Evolutionary conservation across 2,797 vertebrate species (phyloP), one percentile per base, ranked within the genome.

Genomic region (Sebastiscus albofasciatus): DNA sequence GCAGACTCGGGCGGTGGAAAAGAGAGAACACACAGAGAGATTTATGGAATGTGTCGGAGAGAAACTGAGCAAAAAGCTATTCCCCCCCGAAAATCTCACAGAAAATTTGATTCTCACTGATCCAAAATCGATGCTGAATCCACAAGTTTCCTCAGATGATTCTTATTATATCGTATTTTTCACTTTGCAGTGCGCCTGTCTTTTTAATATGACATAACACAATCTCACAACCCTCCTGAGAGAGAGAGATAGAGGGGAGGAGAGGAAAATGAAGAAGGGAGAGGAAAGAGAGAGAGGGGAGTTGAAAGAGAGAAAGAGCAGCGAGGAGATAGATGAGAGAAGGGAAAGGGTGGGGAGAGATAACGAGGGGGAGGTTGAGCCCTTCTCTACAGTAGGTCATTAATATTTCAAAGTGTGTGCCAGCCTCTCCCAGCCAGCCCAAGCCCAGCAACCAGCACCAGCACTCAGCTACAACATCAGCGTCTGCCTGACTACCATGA

Each of bases 381-480:
- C 36, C 77, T 26, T 76, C 90, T 81, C 82, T 18, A 60, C 90
- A 81, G 77, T 7, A 8, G 79, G 11, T 87, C 91, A 89, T 91
- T 85, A 92, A 92, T 90, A 90, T 89, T 90, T 90, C 87, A 91
- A 16, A 83, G 74, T 33, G 26, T 75, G 56, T 36, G 55, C 66
- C 78, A 75, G 80, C 60, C 59, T 46, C 42, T 46, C 42, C 42
- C 42, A 46, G 42, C 42, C 42, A 2, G 79, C 14, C 58, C 33
- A 2, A 46, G 42, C 70, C 71, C 52, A 14, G 2, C 79, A 77
- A 42, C 74, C 77, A 26, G 33, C 12, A 54, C 54, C 22, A 13
- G 66, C 79, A 31, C 34, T 54, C 83, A 49, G 79, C 46, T 33
- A 49, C n/a, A 18, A 33, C 59, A n/a, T 20, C 16, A 68, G 3